These are phyloP conservation scores for Grammomys surdaster DNA, from an alignment of 2,113 vertebrate species.

Conservation along the genomic window DNA sequence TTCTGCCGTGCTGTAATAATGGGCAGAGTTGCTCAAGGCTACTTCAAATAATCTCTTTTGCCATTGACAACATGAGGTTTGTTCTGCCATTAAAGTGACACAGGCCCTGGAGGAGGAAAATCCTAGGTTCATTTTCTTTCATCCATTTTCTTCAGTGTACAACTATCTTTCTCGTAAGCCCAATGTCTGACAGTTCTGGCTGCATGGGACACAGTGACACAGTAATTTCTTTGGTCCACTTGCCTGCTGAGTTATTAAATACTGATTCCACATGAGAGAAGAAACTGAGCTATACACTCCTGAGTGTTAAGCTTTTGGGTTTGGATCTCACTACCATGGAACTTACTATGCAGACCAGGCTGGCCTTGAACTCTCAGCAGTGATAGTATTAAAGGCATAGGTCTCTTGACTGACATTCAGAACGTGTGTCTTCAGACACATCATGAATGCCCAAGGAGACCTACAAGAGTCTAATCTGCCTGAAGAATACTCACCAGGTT, in stretches of 20 bases:
- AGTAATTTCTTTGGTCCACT: neutral
- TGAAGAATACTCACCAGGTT: neutral
- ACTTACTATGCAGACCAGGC: neutral
- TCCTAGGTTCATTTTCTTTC: neutral
- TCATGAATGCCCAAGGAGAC: neutral
- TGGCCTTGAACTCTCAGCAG: neutral
- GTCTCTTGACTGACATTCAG: neutral
- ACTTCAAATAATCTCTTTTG: neutral
- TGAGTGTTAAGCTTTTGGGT: neutral
- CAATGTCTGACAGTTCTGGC: neutral
- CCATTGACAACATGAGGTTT: neutral
- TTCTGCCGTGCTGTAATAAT: neutral
- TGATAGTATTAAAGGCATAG: neutral
- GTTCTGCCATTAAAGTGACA: neutral
- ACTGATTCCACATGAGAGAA: neutral
- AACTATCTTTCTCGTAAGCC: neutral
- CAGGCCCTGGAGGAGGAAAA: neutral
- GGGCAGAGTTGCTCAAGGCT: neutral
- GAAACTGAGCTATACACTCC: neutral
- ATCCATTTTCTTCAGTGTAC: neutral
- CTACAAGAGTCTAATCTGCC: neutral
- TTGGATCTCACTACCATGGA: neutral
- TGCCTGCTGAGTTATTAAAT: neutral
- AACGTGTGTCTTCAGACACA: neutral
- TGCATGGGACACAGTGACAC: neutral